phyloP scores from a whole-genome alignment of 2,113 vertebrate species.

The Lontra canadensis region DNA sequence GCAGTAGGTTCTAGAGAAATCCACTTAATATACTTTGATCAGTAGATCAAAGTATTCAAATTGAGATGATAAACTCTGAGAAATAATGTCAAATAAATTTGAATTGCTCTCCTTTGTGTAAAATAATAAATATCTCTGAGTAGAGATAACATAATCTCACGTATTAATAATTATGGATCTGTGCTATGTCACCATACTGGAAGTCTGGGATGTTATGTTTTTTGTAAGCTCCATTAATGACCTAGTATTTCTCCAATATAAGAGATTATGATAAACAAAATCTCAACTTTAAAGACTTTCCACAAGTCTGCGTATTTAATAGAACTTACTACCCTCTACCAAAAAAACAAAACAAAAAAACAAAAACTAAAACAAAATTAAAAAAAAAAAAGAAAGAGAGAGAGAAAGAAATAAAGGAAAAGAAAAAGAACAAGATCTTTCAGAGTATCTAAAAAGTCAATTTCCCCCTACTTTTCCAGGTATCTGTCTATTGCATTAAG shows the following conservation, averaged over 20 bases:
- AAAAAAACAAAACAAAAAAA: no score
- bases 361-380: no score
- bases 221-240: background rate
- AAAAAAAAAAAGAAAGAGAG: no score
- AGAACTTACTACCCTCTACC: background rate
- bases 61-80: constrained; percentile 16
- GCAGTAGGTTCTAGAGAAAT: constrained; percentile 16
- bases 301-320: background rate
- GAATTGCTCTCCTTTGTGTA: background rate
- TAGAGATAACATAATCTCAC: background rate
- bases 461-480: background rate
- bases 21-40: background rate
- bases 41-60: no score
- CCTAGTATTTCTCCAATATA: background rate
- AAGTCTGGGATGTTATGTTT: background rate
- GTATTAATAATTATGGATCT: background rate
- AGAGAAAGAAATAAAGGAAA: background rate
- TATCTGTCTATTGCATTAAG: background rate
- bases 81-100: constrained; percentile 31
- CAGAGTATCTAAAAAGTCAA: background rate
- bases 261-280: background rate
- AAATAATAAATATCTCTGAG: background rate
- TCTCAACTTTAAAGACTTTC: background rate
- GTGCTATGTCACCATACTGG: background rate
- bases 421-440: background rate